These are phyloP conservation scores for Platysternon megacephalum DNA, from an alignment of 2,113 vertebrate genomes.

Conservation along the genomic window DNA sequence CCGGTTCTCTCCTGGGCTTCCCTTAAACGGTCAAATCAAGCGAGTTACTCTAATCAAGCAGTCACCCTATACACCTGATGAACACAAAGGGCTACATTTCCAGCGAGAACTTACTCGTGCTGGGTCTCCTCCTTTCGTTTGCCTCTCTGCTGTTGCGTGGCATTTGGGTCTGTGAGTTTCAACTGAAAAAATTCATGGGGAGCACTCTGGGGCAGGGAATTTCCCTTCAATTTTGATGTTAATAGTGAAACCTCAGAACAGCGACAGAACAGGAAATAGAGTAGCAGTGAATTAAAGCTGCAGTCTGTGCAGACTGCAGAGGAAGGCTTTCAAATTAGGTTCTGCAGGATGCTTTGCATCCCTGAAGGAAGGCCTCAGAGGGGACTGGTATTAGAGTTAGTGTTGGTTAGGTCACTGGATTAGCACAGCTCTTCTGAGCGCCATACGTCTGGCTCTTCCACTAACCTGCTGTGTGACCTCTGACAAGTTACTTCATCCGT, in stretches of 20 bases:
- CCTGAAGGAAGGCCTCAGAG: not conserved
- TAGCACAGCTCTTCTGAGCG: too few species aligned
- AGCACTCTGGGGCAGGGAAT: constrained; percentile 18
- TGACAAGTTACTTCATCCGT: not conserved
- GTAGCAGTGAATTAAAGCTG: not conserved
- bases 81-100: fast-evolving
- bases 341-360: not conserved
- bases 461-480: fast-evolving
- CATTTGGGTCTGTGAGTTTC: not conserved
- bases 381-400: not conserved
- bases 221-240: constrained; percentile 15
- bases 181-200: not conserved
- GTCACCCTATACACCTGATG: fast-evolving
- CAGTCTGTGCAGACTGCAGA: not conserved
- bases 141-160: fast-evolving
- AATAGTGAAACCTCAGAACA: not conserved
- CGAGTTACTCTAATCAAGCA: not conserved
- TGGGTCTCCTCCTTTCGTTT: not conserved
- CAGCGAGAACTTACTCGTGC: not conserved
- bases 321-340: not conserved
- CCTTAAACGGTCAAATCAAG: not conserved
- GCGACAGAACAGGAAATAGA: constrained; percentile 25
- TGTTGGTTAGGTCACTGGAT: not conserved
- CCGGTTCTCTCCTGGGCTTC: not conserved
- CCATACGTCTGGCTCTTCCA: not conserved